phyloP scores from a whole-genome alignment of 1,140 invertebrate genomes.

The Dolichoris vasculosae region DNA sequence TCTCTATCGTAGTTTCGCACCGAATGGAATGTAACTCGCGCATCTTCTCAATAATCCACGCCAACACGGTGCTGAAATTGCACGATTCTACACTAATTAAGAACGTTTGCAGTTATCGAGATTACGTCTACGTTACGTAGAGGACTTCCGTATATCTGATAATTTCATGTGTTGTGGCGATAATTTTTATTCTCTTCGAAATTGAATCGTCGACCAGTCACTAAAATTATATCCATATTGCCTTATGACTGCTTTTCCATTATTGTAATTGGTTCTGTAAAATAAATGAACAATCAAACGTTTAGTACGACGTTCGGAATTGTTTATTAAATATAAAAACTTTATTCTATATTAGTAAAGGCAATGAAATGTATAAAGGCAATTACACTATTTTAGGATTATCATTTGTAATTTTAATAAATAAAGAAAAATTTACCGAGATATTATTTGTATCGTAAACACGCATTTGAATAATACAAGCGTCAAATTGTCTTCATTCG shows the following conservation, averaged over 20 bases:
- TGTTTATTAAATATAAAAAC: neutral
- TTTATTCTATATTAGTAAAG: neutral
- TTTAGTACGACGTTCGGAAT: neutral
- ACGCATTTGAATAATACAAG: too few species aligned
- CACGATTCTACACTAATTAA: slow-evolving; percentile 46
- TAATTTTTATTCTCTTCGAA: slow-evolving; percentile 6
- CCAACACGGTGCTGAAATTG: slow-evolving; percentile 7
- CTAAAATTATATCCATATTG: neutral
- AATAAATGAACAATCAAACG: neutral
- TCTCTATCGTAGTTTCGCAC: neutral
- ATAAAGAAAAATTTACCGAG: too few species aligned
- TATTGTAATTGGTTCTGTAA: neutral
- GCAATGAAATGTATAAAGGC: neutral
- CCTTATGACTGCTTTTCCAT: neutral
- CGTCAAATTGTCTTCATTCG: too few species aligned
- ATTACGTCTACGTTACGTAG: neutral
- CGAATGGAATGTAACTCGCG: too few species aligned
- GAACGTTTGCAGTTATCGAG: slow-evolving; percentile 16
- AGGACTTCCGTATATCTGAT: neutral
- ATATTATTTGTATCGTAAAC: too few species aligned
- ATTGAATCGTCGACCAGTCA: slow-evolving; percentile 1
- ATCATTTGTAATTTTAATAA: too few species aligned
- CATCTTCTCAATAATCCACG: neutral
- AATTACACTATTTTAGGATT: too few species aligned
- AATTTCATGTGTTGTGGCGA: neutral